Conservation (phyloP, 1,140 invertebrate genomes). For the Antheraea pernyi region DNA sequence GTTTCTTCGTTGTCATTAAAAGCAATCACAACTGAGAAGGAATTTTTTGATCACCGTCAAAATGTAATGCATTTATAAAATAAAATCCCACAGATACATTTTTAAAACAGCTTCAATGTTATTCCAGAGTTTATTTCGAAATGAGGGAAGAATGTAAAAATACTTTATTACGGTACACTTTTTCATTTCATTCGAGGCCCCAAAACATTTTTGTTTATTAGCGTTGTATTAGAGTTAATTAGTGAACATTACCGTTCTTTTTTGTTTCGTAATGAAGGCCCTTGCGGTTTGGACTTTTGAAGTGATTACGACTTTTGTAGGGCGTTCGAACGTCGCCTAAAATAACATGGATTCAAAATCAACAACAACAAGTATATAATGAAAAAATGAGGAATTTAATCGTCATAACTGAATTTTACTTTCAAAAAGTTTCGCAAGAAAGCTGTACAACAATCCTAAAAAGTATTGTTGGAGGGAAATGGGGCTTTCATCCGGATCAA, state of each 20-base stretch:
- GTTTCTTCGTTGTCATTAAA: too few species aligned
- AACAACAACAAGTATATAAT: too few species aligned
- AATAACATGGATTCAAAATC: too few species aligned
- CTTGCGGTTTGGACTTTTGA: not conserved
- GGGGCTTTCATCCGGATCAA: too few species aligned
- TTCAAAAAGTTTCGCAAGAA: too few species aligned
- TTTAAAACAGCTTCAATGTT: not conserved
- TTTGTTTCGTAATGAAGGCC: not conserved
- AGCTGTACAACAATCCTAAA: too few species aligned
- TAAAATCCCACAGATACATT: not conserved
- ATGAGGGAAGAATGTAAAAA: not conserved
- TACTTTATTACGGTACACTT: not conserved
- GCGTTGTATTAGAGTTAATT: constrained; percentile 1
- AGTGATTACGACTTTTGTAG: not conserved
- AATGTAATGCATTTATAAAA: too few species aligned
- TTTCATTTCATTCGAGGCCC: not conserved
- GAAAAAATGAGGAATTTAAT: too few species aligned
- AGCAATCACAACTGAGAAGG: too few species aligned
- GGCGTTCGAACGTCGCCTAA: not conserved
- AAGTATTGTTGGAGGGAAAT: too few species aligned
- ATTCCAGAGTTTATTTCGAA: not conserved
- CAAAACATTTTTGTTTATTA: constrained; percentile 4
- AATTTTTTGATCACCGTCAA: too few species aligned
- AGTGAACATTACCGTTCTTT: not conserved
- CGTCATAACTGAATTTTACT: too few species aligned